These are phyloP conservation scores for Myotis planiceps DNA, from an alignment of 2,797 vertebrate species.

Conservation along the genomic window DNA sequence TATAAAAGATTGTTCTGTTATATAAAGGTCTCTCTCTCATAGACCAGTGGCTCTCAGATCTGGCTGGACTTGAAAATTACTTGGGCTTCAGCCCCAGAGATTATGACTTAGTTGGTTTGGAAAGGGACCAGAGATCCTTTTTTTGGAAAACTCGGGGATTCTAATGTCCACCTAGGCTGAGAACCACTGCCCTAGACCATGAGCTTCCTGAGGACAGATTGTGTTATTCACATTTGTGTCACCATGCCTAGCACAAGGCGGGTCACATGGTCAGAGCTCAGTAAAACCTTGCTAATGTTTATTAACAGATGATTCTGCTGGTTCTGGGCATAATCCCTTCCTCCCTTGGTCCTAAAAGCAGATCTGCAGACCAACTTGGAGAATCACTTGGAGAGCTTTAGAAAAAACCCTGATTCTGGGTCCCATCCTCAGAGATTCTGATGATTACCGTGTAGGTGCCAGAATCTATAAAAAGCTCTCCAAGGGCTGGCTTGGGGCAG, in stretches of 20 bases:
- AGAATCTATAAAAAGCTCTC: not conserved
- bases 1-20: not conserved
- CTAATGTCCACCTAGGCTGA: not conserved
- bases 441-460: not conserved
- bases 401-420: not conserved
- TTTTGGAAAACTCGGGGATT: not conserved
- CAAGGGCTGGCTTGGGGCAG: not conserved
- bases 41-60: not conserved
- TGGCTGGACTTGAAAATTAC: slow-evolving; percentile 16
- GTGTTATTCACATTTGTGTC: not conserved
- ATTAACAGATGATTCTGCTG: not conserved
- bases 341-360: not conserved
- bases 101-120: not conserved
- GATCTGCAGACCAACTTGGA: not conserved
- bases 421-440: not conserved
- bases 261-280: not conserved
- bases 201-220: not conserved
- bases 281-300: not conserved
- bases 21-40: not conserved
- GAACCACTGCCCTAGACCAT: not conserved
- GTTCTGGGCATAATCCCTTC: not conserved
- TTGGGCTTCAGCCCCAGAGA: not conserved
- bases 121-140: not conserved
- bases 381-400: not conserved
- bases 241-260: not conserved